Evolutionary conservation across 2,888 invertebrate genomes (phyloP).

Genomic region (Lepidochitona cinerea): DNA sequence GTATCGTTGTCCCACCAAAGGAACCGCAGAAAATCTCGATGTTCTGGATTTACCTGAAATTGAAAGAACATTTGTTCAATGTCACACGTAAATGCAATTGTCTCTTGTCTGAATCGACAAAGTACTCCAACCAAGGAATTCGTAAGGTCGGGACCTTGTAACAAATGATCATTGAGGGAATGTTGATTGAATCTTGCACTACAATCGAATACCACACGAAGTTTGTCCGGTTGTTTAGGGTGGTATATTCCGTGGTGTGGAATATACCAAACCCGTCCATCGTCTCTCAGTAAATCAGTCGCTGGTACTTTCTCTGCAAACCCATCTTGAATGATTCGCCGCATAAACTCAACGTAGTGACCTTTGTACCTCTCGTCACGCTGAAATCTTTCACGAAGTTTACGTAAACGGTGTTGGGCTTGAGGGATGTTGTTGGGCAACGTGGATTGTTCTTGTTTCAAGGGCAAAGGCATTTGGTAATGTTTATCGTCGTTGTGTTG

Average conservation of each 20-base stretch:
- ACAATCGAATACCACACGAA: no score
- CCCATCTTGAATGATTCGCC: conserved; percentile 1
- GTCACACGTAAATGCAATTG: conserved; percentile 3
- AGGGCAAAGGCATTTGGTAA: conserved; percentile 8
- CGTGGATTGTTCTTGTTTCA: not conserved
- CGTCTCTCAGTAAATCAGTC: conserved; percentile 2
- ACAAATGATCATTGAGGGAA: no score
- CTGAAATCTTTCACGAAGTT: not conserved
- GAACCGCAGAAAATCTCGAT: conserved; percentile 9
- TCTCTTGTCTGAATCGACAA: conserved; percentile 7
- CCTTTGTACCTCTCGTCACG: not conserved
- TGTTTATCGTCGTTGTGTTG: not conserved
- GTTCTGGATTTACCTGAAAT: conserved; percentile 1
- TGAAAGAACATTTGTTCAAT: conserved; percentile 18
- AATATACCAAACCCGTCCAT: conserved; percentile 9
- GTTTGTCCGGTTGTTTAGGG: conserved; percentile 10
- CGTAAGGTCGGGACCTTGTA: no score
- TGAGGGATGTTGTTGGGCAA: conserved; percentile 19
- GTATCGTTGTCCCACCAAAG: no score
- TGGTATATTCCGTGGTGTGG: conserved; percentile 13
- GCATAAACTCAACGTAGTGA: conserved; percentile 19
- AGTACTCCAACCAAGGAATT: no score
- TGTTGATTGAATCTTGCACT: no score
- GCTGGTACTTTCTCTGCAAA: not conserved
- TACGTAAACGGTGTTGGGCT: conserved; percentile 10